Evolutionary conservation across 2,888 invertebrate species (phyloP).

Genomic region (Euzetes globulus): DNA sequence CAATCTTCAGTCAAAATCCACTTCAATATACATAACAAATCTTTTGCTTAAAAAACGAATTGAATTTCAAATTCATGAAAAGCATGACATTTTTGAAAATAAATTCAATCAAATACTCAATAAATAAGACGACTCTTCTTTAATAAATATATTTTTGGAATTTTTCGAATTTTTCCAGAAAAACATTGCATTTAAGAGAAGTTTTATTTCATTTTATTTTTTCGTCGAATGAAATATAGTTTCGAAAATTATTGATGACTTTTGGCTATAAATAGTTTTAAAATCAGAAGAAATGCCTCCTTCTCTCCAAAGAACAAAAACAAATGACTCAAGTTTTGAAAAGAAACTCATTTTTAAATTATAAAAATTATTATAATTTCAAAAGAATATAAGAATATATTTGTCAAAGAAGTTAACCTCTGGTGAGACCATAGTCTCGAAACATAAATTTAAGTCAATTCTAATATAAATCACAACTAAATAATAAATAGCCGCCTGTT

Average conservation of each 20-base stretch:
- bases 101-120: no score
- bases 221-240: neutral
- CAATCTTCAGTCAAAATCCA: neutral
- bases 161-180: neutral
- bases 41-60: no score
- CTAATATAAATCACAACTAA: neutral
- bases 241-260: constrained; percentile 2
- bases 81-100: no score
- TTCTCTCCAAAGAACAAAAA: neutral
- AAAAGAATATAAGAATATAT: no score
- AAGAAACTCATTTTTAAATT: no score
- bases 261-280: neutral
- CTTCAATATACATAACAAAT: neutral
- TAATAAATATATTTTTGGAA: no score
- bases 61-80: no score
- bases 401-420: neutral
- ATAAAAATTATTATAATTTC: no score
- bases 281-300: neutral
- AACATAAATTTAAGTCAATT: constrained; percentile 7
- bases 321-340: no score
- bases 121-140: no score
- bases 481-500: neutral
- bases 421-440: neutral
- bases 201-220: neutral
- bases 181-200: neutral